Conservation (phyloP, 2,888 invertebrate genomes). For the Cheilosia grossa region DNA sequence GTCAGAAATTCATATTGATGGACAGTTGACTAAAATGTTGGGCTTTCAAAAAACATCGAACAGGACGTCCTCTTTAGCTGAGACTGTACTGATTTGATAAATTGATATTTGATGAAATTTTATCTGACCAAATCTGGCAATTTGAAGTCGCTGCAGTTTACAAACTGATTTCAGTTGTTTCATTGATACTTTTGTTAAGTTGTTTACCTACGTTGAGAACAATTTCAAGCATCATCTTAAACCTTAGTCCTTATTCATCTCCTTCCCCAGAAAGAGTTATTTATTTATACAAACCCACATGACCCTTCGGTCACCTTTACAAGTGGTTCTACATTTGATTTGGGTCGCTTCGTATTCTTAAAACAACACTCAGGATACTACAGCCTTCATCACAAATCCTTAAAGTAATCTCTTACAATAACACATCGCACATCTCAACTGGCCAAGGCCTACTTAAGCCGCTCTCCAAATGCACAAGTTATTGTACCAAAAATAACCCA, state of each 20-base stretch:
- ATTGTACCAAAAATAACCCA: not conserved
- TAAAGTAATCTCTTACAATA: slow-evolving; percentile 33
- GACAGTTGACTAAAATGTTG: too few relatives aligned
- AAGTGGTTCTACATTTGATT: slow-evolving; percentile 6
- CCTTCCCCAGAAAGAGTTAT: slow-evolving; percentile 32
- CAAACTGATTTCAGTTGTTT: too few relatives aligned
- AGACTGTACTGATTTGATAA: too few relatives aligned
- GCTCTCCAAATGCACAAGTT: slow-evolving; percentile 9
- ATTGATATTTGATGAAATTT: too few relatives aligned
- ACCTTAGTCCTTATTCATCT: not conserved
- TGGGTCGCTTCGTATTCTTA: not conserved
- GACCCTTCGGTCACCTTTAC: not conserved
- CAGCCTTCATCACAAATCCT: not conserved
- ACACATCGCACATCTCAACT: slow-evolving; percentile 7
- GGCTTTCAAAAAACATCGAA: too few relatives aligned
- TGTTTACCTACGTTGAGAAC: not conserved
- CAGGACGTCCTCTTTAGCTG: too few relatives aligned
- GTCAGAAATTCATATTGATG: too few relatives aligned
- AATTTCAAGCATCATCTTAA: not conserved
- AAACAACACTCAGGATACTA: slow-evolving; percentile 41
- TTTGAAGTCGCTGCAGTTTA: too few relatives aligned
- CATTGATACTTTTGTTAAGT: not conserved
- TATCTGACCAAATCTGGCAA: too few relatives aligned
- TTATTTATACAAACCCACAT: slow-evolving; percentile 21
- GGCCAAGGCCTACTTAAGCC: slow-evolving; percentile 40